phyloP scores from a whole-genome alignment of 2,113 vertebrate genomes.

The Vimba vimba region DNA sequence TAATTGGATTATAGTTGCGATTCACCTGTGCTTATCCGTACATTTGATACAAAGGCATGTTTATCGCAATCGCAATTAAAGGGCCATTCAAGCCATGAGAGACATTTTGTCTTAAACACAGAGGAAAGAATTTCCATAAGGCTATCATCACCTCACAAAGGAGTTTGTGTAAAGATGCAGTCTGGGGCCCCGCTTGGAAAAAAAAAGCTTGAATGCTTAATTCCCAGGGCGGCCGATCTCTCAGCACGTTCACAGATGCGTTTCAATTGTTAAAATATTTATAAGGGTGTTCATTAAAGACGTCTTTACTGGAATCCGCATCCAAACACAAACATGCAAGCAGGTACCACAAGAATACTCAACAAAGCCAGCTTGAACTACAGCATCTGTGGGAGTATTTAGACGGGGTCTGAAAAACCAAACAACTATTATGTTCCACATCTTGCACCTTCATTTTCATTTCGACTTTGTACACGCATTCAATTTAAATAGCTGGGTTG shows the following conservation, averaged over 20 bases:
- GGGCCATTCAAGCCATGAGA: constrained; percentile 54
- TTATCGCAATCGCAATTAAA: constrained; percentile 51
- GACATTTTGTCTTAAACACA: constrained; percentile 50
- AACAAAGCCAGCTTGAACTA: constrained; percentile 14
- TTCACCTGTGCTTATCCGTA: not conserved
- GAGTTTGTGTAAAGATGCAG: constrained; percentile 43
- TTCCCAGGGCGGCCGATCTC: constrained; percentile 29
- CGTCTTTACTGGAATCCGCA: constrained; percentile 40
- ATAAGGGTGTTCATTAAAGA: constrained; percentile 56
- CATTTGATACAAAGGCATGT: constrained; percentile 41
- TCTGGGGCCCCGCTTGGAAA: not conserved
- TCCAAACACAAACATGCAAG: constrained; percentile 43
- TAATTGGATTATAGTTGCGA: constrained; percentile 24
- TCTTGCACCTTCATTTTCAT: not conserved
- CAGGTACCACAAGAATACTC: constrained; percentile 26
- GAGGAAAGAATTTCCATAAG: constrained; percentile 51
- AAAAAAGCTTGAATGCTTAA: constrained; percentile 32
- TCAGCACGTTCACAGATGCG: constrained; percentile 46
- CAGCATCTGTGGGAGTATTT: constrained; percentile 25
- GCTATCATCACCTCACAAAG: constrained; percentile 15
- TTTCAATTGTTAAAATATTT: constrained; percentile 57
- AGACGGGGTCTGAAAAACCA: not conserved
- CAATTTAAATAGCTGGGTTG: not conserved
- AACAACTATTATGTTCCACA: not conserved
- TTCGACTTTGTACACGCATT: not conserved